Base-by-base conservation (phyloP, 1,140 invertebrate species). In the Dendrolimus punctatus region DNA sequence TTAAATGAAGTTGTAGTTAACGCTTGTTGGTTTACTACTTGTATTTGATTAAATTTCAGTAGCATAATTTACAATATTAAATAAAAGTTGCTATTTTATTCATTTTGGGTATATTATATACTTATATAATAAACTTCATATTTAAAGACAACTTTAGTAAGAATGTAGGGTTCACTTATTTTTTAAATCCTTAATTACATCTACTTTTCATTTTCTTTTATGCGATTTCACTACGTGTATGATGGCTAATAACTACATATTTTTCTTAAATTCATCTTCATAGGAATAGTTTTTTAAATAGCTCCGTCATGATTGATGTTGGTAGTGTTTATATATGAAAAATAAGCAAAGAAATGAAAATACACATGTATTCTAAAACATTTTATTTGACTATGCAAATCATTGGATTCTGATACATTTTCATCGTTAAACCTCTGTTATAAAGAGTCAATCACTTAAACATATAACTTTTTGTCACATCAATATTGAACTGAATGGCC, bases 341-440 rank as follows among this genome's bases (percentile, higher is more conserved):
- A 23, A 10, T 23, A 9, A 6, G 8, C 45, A 9, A 50, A 54
- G 48, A 51, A 54, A 64, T 52, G 60, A 67, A 53, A 55, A 65
- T 49, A 64, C 40, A 57, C 39, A 9, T 49, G 46, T 60, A 62
- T 76, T 64, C 78, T 84, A 81, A 84, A 81, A 84, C 80, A 80
- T 74, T 74, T 84, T 85, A 85, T 85, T 85, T 78, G 72, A 77
- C 73, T 84, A 78, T 75, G 68, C 70, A 76, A 76, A 71, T 79
- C 61, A 76, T 73, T 69, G 63, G 73, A 70, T 73, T 42, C 70
- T 73, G 62, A 72, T 80, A 82, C 76, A 81, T 55, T 69, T 73
- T 69, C 57, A 70, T 71, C 64, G 66, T 79, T 66, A 73, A 79
- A 63, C 55, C 64, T 71, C 74, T 60, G 76, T 73, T 79, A 76